Base-by-base conservation (phyloP, 2,888 invertebrate genomes). In the Eutolmus rufibarbis region DNA sequence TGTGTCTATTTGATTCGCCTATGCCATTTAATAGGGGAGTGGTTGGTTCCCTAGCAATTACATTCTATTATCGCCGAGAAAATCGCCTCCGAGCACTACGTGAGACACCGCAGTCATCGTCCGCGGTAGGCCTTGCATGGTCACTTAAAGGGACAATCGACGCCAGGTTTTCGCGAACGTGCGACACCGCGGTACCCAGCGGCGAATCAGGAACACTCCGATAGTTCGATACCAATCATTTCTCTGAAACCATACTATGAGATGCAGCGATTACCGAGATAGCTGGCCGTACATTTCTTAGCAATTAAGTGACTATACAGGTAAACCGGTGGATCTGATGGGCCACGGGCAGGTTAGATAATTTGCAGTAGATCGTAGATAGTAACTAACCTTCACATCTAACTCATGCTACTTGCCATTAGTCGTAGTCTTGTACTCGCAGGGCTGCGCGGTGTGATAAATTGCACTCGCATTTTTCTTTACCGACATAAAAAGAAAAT, bases 71-170 rank as follows among this genome's bases (percentile, higher is more conserved):
- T 79, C 79, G 31, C 51, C n/a, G 46, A 31, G 23, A n/a, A 79
- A 79, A 79, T 79, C 79, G 51, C 51, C 51, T 79, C 79, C 31
- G 79, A 46, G 79, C 51, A 31, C 8, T 79, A 79, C 51, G 51
- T 51, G 51, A 79, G 51, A 8, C 14, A 19, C n/a, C 8, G 51
- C 5, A 16, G 51, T 51, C 16, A 51, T 19, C 19, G 34, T 31
- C 7, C 23, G 56, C 79, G n/a, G 79, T 79, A 79, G 79, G 51
- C 79, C 79, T 79, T 79, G 51, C 79, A 34, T 79, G 23, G 79
- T 28, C 28, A 79, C 46, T 46, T 79, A 28, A 79, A 79, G 79
- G 51, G 79, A 79, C 79, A 46, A 79, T 79, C 51, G 28, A 79
- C 46, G 31, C 31, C 51, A 31, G 66, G 23, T 5, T 19, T 23